These are phyloP conservation scores for Cerastis rubricosa DNA, from an alignment of 2,888 invertebrate species.

Conservation along the genomic window DNA sequence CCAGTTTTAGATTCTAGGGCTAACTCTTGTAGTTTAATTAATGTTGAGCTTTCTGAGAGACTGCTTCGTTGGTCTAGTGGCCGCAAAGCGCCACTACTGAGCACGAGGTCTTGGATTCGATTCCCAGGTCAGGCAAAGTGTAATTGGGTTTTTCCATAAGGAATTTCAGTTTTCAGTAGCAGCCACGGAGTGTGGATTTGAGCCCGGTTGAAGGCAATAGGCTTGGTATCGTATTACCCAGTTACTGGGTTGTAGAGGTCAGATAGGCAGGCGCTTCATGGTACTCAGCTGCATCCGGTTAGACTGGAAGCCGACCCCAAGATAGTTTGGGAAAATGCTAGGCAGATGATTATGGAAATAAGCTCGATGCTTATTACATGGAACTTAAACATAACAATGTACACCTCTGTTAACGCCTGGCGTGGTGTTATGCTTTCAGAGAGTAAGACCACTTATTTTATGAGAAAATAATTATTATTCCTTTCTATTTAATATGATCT, in stretches of 20 bases:
- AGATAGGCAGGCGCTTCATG: too few relatives aligned
- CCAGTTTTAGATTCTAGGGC: slow-evolving; percentile 53
- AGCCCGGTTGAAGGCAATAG: background rate
- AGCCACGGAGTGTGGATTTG: background rate
- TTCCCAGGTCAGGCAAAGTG: background rate
- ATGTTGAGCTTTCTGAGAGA: slow-evolving; percentile 7
- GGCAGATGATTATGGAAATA: too few relatives aligned
- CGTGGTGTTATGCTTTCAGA: background rate
- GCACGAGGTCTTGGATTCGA: background rate
- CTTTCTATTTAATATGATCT: background rate
- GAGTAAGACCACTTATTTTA: background rate
- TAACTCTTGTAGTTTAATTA: slow-evolving; percentile 26
- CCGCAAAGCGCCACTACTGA: background rate
- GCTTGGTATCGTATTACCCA: too few relatives aligned
- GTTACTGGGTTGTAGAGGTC: too few relatives aligned
- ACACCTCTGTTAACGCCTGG: too few relatives aligned
- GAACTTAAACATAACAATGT: background rate
- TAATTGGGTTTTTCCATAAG: background rate
- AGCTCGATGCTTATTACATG: background rate
- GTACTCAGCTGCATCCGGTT: too few relatives aligned
- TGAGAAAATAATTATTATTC: background rate
- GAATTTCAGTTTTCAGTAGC: background rate
- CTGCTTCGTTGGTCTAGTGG: background rate
- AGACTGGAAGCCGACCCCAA: too few relatives aligned
- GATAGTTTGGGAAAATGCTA: too few relatives aligned